These are phyloP conservation scores for Cichlasoma orientale DNA, from an alignment of 2,797 vertebrate genomes.

Conservation along the genomic window DNA sequence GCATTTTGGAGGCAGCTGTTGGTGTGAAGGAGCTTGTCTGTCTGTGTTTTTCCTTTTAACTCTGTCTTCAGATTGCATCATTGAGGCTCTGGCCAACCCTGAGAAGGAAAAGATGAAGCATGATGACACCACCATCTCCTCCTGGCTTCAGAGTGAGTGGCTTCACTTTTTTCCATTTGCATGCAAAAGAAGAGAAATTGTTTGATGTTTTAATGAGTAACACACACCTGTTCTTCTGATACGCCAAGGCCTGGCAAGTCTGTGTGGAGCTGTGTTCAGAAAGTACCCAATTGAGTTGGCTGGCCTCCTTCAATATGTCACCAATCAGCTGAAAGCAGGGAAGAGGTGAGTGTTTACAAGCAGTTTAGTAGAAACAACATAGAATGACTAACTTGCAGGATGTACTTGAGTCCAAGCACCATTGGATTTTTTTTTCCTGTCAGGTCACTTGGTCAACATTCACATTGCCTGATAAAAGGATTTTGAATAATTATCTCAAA, in stretches of 20 bases:
- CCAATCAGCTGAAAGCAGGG: constrained; percentile 97
- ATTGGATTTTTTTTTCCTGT: neutral
- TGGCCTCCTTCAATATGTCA: constrained; percentile 97
- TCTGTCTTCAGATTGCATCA: constrained; percentile 91
- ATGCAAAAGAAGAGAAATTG: constrained; percentile 16
- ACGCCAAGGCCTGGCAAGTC: constrained; percentile 90
- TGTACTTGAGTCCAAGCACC: neutral
- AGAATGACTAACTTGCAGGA: neutral
- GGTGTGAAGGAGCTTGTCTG: neutral
- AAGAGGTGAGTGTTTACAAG: constrained; percentile 85
- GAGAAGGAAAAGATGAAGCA: constrained; percentile 99
- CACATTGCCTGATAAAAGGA: neutral
- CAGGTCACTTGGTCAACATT: neutral
- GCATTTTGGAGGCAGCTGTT: neutral
- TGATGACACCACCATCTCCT: constrained; percentile 98
- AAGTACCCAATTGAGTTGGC: constrained; percentile 99
- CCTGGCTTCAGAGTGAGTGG: constrained; percentile 96
- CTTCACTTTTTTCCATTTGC: constrained; percentile 21
- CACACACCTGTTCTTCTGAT: constrained; percentile 22
- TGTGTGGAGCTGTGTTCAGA: constrained; percentile 96
- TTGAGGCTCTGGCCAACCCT: constrained; percentile 97
- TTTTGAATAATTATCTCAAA: neutral
- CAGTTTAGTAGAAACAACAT: fast-evolving
- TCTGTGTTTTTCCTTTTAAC: constrained; percentile 66
- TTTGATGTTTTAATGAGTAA: constrained; percentile 49